A percentile compares a stretch with the other conserved stretches of the same genome.
Conservation (phyloP, 2,797 vertebrate species). For the Phrynocephalus guinanensis region DNA sequence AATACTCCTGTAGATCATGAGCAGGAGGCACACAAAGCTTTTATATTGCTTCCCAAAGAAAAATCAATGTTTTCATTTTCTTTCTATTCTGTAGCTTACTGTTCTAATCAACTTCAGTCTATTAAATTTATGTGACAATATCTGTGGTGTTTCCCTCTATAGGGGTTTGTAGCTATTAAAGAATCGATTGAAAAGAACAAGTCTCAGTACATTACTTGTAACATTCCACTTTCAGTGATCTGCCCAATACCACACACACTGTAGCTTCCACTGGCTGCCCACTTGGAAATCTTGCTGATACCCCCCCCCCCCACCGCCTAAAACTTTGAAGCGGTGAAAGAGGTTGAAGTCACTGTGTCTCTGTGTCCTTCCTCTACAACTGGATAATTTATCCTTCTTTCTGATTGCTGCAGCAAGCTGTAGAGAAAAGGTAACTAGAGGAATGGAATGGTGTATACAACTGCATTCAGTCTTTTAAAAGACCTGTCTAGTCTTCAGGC, state of each 20-base stretch:
- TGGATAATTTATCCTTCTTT: background rate
- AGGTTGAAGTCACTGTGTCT: background rate
- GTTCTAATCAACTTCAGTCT: background rate
- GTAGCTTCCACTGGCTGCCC: background rate
- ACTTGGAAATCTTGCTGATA: background rate
- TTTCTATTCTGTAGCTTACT: background rate
- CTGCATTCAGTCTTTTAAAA: background rate
- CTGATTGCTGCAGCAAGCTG: background rate
- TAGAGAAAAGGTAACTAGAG: background rate
- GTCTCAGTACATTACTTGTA: background rate
- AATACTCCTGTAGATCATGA: background rate
- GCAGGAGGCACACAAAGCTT: background rate
- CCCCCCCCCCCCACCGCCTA: background rate
- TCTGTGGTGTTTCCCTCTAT: background rate
- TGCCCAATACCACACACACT: no score
- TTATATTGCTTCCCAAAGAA: background rate
- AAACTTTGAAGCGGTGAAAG: background rate
- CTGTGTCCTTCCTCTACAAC: background rate
- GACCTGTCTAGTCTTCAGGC: no score
- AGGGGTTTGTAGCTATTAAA: background rate
- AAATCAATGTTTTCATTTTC: background rate
- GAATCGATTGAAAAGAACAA: background rate
- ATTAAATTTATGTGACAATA: background rate
- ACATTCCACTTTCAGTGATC: background rate
- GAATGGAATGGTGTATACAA: background rate